Percentiles rank a stretch among this genome's conserved stretches.
Evolutionary conservation across 1,140 invertebrate species (phyloP).

Genomic region (Phymastichus coffea): DNA sequence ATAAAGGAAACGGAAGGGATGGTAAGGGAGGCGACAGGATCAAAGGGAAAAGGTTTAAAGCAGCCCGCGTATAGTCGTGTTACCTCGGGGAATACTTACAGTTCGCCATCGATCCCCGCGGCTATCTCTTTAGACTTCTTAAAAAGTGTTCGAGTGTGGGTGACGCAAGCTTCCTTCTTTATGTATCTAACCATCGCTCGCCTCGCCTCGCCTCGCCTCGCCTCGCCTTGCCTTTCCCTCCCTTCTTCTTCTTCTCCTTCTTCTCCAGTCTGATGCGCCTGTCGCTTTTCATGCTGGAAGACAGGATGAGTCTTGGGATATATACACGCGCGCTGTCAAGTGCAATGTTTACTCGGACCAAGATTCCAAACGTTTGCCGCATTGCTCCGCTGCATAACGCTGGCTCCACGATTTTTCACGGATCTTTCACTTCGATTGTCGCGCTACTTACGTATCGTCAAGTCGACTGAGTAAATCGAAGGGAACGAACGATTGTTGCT

Average conservation of each 20-base stretch:
- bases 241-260: too few relatives aligned
- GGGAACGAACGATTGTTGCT: background rate
- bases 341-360: conserved; percentile 7
- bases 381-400: too few relatives aligned
- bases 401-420: too few relatives aligned
- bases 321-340: background rate
- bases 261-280: too few relatives aligned
- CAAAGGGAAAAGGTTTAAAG: conserved; percentile 12
- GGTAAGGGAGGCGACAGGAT: conserved; percentile 1
- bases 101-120: background rate
- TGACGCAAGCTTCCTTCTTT: too few relatives aligned
- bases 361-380: background rate
- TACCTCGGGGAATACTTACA: conserved; percentile 1
- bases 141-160: conserved; percentile 15
- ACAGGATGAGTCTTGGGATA: background rate
- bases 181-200: too few relatives aligned
- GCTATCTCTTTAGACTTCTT: conserved; percentile 21
- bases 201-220: too few relatives aligned
- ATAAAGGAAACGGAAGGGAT: background rate
- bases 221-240: too few relatives aligned
- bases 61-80: background rate
- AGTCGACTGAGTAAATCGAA: background rate
- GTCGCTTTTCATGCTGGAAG: background rate
- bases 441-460: too few relatives aligned
- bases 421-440: too few relatives aligned